Conservation (phyloP, 2,888 invertebrate genomes). For the Nemotelus pantherinus region DNA sequence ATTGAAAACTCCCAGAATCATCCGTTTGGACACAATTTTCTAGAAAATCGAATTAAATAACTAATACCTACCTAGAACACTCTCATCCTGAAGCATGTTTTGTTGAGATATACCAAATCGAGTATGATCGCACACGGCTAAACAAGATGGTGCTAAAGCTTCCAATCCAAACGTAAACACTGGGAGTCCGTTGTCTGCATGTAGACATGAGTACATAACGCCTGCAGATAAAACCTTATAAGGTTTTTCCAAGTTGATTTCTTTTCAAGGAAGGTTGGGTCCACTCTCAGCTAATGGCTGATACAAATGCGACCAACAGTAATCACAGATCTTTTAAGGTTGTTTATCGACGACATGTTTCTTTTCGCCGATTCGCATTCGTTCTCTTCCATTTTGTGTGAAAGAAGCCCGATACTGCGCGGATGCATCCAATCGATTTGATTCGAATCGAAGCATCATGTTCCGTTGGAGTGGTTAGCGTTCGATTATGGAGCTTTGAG, state of each 20-base stretch:
- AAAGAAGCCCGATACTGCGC: background rate
- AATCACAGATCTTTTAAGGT: conserved; percentile 41
- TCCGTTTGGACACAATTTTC: too few species aligned
- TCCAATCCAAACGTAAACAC: conserved; percentile 18
- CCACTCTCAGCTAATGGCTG: conserved; percentile 32
- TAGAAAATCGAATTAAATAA: too few species aligned
- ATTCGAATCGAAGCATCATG: background rate
- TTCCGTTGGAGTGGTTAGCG: conserved; percentile 25
- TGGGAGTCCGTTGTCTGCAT: conserved; percentile 28
- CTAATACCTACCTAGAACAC: too few species aligned
- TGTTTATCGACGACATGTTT: conserved; percentile 39
- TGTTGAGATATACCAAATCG: too few species aligned
- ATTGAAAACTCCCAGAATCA: too few species aligned
- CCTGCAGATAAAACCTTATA: conserved; percentile 31
- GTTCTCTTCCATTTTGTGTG: conserved; percentile 29
- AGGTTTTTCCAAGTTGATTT: background rate
- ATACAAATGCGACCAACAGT: conserved; percentile 43
- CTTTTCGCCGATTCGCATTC: conserved; percentile 29
- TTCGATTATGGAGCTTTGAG: conserved; percentile 36
- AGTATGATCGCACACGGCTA: background rate
- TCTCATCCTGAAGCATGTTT: too few species aligned
- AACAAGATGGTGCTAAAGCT: background rate
- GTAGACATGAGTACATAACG: conserved; percentile 41
- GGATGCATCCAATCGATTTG: background rate
- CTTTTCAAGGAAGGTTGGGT: conserved; percentile 22